Evolutionary conservation across 1,140 invertebrate species (phyloP).

Genomic region (Stegodyphus mimosarum): DNA sequence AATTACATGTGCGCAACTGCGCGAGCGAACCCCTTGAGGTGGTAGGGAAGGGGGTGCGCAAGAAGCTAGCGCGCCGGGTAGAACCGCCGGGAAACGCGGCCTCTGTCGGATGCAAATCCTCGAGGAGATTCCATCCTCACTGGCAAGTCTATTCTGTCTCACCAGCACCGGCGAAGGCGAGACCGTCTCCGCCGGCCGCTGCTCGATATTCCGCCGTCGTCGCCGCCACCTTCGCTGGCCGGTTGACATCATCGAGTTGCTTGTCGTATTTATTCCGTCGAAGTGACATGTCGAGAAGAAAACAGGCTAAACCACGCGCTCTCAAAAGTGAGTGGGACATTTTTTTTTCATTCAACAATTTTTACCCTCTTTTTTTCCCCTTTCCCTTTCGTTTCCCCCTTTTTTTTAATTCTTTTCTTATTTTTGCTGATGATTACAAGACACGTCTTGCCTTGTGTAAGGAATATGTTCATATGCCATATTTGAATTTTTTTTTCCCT

Average conservation of each 20-base stretch:
- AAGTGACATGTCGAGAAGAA: conserved; percentile 69
- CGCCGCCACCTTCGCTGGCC: background rate
- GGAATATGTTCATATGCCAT: too few relatives aligned
- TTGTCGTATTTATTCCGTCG: background rate
- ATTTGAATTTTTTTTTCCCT: too few relatives aligned
- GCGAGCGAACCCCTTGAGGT: background rate
- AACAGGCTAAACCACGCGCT: conserved; percentile 72
- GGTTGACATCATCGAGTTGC: too few relatives aligned
- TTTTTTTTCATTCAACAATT: background rate
- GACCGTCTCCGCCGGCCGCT: too few relatives aligned
- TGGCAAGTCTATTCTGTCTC: too few relatives aligned
- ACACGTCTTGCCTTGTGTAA: too few relatives aligned
- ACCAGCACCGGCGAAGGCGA: too few relatives aligned
- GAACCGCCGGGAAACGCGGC: background rate
- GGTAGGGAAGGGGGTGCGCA: conserved; percentile 24
- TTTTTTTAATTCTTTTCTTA: too few relatives aligned
- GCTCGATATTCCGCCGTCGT: background rate
- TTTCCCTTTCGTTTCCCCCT: too few relatives aligned
- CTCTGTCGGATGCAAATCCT: background rate
- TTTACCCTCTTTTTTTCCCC: too few relatives aligned
- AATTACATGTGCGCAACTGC: conserved; percentile 6
- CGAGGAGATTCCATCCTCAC: background rate
- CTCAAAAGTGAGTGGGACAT: conserved; percentile 69
- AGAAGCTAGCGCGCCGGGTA: conserved; percentile 7
- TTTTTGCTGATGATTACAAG: too few relatives aligned